Base-by-base conservation (phyloP, 2,113 vertebrate genomes). In the Aphelocoma coerulescens region DNA sequence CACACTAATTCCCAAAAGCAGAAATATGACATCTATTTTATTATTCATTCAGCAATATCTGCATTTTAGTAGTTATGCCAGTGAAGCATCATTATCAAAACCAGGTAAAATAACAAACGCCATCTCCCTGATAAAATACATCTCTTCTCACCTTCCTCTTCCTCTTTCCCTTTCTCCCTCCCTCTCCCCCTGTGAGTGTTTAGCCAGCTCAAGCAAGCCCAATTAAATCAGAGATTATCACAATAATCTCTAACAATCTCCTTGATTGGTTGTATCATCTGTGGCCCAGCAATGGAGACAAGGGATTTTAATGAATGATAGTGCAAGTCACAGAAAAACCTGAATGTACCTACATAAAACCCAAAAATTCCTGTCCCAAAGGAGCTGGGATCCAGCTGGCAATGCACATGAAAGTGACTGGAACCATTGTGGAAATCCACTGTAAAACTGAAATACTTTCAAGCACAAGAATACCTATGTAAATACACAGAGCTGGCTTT, bases 291-390 rank as follows among this genome's bases (percentile, higher is more conserved):
- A 55, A 35, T 6, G 20, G 44, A 59, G 85, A 76, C 4, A 48
- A 35, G 28, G 10, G 7, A n/a, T 65, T 83, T 80, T 69, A 73
- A 48, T 44, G 44, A n/a, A 68, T 77, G 39, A 51, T 8, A 18
- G 39, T 48, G 16, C 23, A 22, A 30, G 30, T 61, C 58, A 21
- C 21, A 20, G 22, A 63, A 78, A 44, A 32, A 7, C 4, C 35
- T 23, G 24, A n/a, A 16, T 0, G 1, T 23, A 32, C 4, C 6
- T 11, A 18, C 14, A 7, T 10, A 13, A 1, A 78, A 54, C 11
- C 28, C 43, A 39, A 35, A 26, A 49, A 61, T 41, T 54, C 30
- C 51, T 67, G 51, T 33, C 61, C 51, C 28, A 16, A 37, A 66
- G n/a, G 24, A 73, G 4, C 58, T 44, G 26, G 33, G 37, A 73